phyloP scores from a whole-genome alignment of 30 jellyfish, hydroid and myxozoan species.

The Catostylus mosaicus region DNA sequence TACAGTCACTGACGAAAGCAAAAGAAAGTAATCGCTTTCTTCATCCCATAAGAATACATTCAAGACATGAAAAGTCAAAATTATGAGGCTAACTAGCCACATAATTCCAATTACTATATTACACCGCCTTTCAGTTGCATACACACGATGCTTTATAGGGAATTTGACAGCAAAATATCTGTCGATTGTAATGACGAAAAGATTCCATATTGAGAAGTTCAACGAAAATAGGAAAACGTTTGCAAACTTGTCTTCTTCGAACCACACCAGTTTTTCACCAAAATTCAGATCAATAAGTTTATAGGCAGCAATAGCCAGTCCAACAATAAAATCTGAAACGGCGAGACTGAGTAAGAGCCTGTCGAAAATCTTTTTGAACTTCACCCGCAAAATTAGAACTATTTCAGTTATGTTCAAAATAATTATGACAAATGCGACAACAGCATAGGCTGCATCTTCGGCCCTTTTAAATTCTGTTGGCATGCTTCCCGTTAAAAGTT shows the following conservation, averaged over 20 bases:
- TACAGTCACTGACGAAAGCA: background rate
- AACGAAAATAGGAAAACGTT: background rate
- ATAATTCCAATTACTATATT: background rate
- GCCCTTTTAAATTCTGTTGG: no score
- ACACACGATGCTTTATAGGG: constrained; percentile 15
- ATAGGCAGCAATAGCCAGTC: background rate
- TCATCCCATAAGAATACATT: background rate
- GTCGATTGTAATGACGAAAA: constrained; percentile 14
- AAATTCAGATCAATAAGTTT: background rate
- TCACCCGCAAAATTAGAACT: background rate
- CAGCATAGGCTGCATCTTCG: background rate
- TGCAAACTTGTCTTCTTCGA: background rate
- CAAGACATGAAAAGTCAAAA: background rate
- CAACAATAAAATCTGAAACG: background rate
- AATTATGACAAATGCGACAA: background rate
- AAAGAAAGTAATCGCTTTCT: background rate
- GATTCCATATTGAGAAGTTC: constrained; percentile 3
- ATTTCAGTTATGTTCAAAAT: constrained; percentile 8
- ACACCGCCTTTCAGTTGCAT: background rate
- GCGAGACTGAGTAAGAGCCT: constrained; percentile 9
- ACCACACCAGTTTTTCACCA: background rate
- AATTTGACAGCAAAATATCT: constrained; percentile 36
- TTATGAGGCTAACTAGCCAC: background rate
- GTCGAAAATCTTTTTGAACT: background rate
- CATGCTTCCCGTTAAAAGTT: no score